Base-by-base conservation (phyloP, 2,797 vertebrate species). In the Gambelia wislizenii region DNA sequence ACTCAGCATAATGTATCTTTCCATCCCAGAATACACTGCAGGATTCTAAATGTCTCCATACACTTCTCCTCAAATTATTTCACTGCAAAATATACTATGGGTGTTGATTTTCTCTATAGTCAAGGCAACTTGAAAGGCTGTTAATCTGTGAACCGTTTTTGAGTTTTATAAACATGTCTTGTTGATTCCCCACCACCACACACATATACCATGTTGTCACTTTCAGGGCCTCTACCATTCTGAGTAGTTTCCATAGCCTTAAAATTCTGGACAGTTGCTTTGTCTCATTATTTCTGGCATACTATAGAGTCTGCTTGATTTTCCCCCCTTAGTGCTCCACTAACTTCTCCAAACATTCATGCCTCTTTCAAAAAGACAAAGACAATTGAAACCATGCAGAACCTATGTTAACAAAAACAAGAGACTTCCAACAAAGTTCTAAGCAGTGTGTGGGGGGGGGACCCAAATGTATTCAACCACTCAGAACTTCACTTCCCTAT, bases 311-410 rank as follows among this genome's bases (percentile, higher is more conserved):
- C 52, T 82, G 87, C 18, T 61, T 95, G 87, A 5, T 91, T 92
- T 86, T 95, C 39, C 18, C 64, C 42, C 64, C 95, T 91, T 91
- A 91, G 91, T 59, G 1, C 84, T 95, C 93, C 93, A 92, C 91
- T 96, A 94, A 95, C 84, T 96, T 94, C 95, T 92, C 80, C 87
- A 96, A 95, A 95, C 86, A 95, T 33, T 94, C 91, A 93, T 95
- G 95, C 96, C 86, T 95, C 91, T 92, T 95, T 95, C 91, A 95
- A 95, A 91, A 93, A 74, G 89, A 92, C 93, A 94, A 90, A 91
- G 87, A 89, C 79, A 96, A 94, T 82, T 91, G 92, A 94, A 96
- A 69, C 89, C 87, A 94, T 90, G 81, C 56, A 94, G 88, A 92
- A 94, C 93, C 91, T 88, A 88, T 92, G 72, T 93, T 95, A 94